Evolutionary conservation across 2,113 vertebrate species (phyloP).

Genomic region (Coregonus clupeaformis): DNA sequence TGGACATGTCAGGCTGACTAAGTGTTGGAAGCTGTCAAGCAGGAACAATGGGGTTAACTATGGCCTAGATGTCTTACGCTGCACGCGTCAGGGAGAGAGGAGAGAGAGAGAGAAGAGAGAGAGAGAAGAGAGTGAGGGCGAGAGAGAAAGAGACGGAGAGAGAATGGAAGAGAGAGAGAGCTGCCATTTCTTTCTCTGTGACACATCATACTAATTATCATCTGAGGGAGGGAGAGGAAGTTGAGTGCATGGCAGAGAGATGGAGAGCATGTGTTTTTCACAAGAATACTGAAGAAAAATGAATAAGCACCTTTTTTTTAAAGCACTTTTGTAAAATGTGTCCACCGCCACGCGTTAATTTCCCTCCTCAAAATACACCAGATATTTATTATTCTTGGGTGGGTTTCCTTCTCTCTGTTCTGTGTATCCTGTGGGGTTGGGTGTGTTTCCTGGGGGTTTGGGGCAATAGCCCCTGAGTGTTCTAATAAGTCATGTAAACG

Average conservation of each 20-base stretch:
- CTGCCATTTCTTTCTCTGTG: background rate
- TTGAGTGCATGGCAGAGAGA: background rate
- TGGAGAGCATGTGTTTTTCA: background rate
- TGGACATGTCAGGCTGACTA: constrained; percentile 73
- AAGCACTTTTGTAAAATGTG: too few species aligned
- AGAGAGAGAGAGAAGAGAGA: background rate
- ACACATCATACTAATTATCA: background rate
- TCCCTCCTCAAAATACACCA: background rate
- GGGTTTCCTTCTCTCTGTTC: background rate
- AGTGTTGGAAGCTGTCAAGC: constrained; percentile 53
- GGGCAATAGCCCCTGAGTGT: constrained; percentile 42
- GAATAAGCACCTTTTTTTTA: background rate
- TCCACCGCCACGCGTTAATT: too few species aligned
- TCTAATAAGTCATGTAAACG: constrained; percentile 82
- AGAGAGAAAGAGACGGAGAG: too few species aligned
- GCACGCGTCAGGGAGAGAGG: background rate
- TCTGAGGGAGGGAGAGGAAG: background rate
- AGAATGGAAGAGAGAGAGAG: background rate
- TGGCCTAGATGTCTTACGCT: constrained; percentile 20
- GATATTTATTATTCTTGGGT: too few species aligned
- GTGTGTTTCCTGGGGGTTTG: background rate
- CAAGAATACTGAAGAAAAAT: background rate
- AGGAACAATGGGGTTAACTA: constrained; percentile 31
- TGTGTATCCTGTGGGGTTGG: too few species aligned
- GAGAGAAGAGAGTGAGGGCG: background rate